A percentile compares a stretch with the other conserved stretches of the same genome.
These are phyloP conservation scores for Cladorhizidae sp. DNA, from an alignment of 37 sponge, comb jelly and placozoan species.

Conservation along the genomic window DNA sequence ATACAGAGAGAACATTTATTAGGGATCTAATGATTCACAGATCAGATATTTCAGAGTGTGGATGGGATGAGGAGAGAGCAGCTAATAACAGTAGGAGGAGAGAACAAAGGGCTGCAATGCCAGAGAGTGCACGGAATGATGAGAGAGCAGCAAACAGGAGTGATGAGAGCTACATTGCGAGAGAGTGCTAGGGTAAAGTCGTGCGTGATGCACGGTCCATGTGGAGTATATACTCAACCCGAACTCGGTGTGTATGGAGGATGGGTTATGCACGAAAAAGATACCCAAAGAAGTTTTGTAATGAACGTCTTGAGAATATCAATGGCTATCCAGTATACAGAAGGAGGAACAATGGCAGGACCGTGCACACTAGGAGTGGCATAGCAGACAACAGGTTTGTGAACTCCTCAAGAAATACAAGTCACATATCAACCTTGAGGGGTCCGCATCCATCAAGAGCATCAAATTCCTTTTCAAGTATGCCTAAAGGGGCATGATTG, in stretches of 20 bases:
- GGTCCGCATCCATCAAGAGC: background rate
- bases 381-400: slow-evolving; percentile 1
- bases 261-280: too few relatives aligned
- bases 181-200: too few relatives aligned
- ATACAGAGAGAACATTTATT: too few relatives aligned
- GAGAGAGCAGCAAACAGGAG: too few relatives aligned
- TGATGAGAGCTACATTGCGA: too few relatives aligned
- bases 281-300: too few relatives aligned
- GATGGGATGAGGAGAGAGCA: too few relatives aligned
- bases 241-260: slow-evolving; percentile 1
- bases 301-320: background rate
- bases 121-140: too few relatives aligned
- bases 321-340: background rate
- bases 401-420: background rate
- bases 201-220: slow-evolving; percentile 2
- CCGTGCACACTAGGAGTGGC: background rate
- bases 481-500: slow-evolving; percentile 12
- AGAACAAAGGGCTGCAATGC: too few relatives aligned
- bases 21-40: too few relatives aligned
- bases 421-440: slow-evolving; percentile 11
- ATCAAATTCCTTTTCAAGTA: slow-evolving; percentile 19
- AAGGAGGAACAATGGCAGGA: background rate
- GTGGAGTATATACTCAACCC: background rate
- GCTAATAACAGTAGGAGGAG: too few relatives aligned
- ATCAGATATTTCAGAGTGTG: too few relatives aligned